Evolutionary conservation across 1,140 invertebrate species (phyloP).

Genomic region (Antheraea pernyi): DNA sequence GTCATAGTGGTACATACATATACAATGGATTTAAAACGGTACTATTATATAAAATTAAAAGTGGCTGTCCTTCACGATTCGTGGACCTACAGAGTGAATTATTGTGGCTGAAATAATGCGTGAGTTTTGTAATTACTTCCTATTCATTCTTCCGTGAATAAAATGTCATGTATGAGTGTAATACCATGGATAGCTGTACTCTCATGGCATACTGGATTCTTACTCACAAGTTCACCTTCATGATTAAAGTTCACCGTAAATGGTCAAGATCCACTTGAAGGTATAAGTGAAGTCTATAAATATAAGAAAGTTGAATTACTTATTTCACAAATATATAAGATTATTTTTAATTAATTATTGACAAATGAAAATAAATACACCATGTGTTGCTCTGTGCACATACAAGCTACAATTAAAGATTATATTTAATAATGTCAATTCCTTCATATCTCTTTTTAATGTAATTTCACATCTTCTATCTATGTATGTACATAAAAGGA

Average conservation of each 20-base stretch:
- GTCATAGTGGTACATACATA: not conserved
- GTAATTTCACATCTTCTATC: too few relatives aligned
- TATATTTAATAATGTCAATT: too few relatives aligned
- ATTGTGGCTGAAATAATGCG: constrained; percentile 13
- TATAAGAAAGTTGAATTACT: too few relatives aligned
- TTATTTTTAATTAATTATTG: too few relatives aligned
- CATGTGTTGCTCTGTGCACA: too few relatives aligned
- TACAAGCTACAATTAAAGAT: too few relatives aligned
- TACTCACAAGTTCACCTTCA: not conserved
- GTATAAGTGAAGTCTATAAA: not conserved
- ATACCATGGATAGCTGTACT: not conserved
- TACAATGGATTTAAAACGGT: not conserved
- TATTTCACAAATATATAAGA: too few relatives aligned
- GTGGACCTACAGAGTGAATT: constrained; percentile 20
- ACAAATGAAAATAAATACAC: too few relatives aligned
- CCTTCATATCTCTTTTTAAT: too few relatives aligned
- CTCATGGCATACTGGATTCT: constrained; percentile 4
- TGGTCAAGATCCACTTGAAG: not conserved
- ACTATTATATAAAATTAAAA: constrained; percentile 28
- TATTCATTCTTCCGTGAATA: constrained; percentile 32
- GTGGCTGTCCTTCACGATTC: constrained; percentile 43
- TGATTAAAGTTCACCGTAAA: constrained; percentile 1
- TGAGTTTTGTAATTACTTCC: constrained; percentile 35
- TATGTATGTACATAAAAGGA: too few relatives aligned
- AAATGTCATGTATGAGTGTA: constrained; percentile 8